A percentile compares a stretch with the other conserved stretches of the same genome.
Conservation (phyloP, 2,113 vertebrate species). For the Empidonax traillii region DNA sequence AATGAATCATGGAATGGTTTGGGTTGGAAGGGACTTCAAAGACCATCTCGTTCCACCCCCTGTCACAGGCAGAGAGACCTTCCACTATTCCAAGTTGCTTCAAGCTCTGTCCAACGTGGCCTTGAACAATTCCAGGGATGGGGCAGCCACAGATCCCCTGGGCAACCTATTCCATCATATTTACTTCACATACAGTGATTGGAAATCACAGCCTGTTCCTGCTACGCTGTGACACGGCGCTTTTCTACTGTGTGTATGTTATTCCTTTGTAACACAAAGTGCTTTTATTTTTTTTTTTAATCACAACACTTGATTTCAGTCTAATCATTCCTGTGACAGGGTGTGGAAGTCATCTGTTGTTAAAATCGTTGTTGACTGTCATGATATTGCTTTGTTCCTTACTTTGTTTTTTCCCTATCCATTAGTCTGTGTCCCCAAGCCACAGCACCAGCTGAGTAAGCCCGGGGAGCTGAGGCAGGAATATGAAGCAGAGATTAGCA, state of each 20-base stretch:
- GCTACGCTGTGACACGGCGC: accelerated
- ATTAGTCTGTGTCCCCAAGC: constrained; percentile 60
- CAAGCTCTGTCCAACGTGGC: background rate
- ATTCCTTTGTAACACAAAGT: background rate
- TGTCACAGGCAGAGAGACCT: background rate
- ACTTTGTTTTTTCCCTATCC: background rate
- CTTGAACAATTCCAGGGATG: background rate
- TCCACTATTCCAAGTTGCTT: accelerated
- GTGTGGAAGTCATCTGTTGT: background rate
- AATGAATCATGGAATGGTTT: background rate
- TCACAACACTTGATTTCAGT: background rate
- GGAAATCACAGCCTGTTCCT: background rate
- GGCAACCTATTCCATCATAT: background rate
- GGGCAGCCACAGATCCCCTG: background rate
- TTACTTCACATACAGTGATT: background rate
- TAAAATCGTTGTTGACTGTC: background rate
- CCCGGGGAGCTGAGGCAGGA: constrained; percentile 81
- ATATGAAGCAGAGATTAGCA: constrained; percentile 81
- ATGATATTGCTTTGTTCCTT: background rate
- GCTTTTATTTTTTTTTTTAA: background rate
- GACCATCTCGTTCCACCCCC: background rate
- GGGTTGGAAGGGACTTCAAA: background rate
- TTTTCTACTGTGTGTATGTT: background rate
- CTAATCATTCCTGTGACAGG: background rate
- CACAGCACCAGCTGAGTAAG: constrained; percentile 70